Evolutionary conservation across 2,797 vertebrate species (phyloP), one percentile per base, ranked within the genome.

Genomic region (Chiroxiphia lanceolata): DNA sequence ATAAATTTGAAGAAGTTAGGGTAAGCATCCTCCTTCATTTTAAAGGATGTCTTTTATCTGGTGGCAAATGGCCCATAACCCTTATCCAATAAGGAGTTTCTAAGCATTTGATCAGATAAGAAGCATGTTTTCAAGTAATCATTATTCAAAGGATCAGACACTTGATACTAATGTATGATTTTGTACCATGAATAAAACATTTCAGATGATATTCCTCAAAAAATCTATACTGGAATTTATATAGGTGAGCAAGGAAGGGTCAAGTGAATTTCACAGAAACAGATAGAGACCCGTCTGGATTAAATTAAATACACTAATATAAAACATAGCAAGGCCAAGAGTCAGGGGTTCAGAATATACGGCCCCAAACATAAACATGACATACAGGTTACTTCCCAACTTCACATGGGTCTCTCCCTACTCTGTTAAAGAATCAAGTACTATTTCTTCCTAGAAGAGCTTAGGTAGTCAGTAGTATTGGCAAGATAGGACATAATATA

Each of bases 131-230:
- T 94, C 31, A 72, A 93, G 91, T 60, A 84, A 90, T 93, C 85
- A 70, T 91, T 95, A 96, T 91, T 93, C 85, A 95, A 96, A 94
- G 91, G 60, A 87, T 92, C 89, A 87, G 89, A 94, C 42, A 83
- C 60, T 68, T 83, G 74, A 92, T 96, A 89, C 81, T 90, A 92
- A 95, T 74, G 33, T 87, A 89, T 85, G 86, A 95, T 89, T 96
- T 95, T 95, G 94, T 95, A 87, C n/a, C 64, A 96, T 95, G 93
- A 95, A 95, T 97, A 95, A 96, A 97, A 97, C 90, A 95, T 97
- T 92, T 89, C 26, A 51, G 78, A 93, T 61, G 4, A 92, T 89
- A 90, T 91, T 79, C 81, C 75, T 95, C 75, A 92, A 89, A 95
- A 97, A 95, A 97, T 96, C 93, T 93, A 90, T 97, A 93, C 31